Evolutionary conservation across 2,888 invertebrate genomes (phyloP), one percentile per base, ranked within the genome.

Genomic region (Oscheius onirici): DNA sequence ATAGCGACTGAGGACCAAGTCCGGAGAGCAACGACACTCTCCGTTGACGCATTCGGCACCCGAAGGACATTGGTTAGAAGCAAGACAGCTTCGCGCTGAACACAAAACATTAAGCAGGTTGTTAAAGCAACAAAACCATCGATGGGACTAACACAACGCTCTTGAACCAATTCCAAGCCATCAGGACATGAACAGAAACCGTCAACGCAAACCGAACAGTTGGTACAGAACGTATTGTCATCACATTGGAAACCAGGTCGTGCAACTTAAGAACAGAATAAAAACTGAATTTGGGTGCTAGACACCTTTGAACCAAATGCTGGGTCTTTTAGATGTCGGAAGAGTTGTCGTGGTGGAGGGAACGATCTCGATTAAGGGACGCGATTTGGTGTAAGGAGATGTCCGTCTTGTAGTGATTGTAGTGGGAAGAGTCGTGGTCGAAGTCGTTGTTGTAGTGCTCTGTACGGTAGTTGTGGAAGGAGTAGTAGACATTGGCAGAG

Each of bases 31-130:
- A 8, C 76, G 73, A 69, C 84, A 84, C 34, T 74, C 76, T 44
- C 83, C 81, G 10, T 73, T 66, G 3, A 83, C 71, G 69, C 84
- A 84, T 43, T 80, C 78, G n/a, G 83, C 80, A 51, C 83, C 84
- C 22, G 80, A 75, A 49, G 83, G 80, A 71, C 84, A 84, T 54
- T 83, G 82, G 46, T 79, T 77, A 13, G 80, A 78, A 8, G 83
- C 78, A 22, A 81, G 34, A 69, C 83, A 84, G 44, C 69, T 70
- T 22, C 77, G 74, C 17, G 78, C 82, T 82, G 24, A 68, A 67
- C 44, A 22, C 6, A 22, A 22, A 24, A 26, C 13, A 24, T 49
- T 49, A 13, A 22, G 13, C 20, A 6, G 26, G 6, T 24, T 3
- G 17, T 15, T 6, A 41, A 61, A 61, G n/a, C 8, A 13, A n/a